Evolutionary conservation across 1,140 invertebrate species (phyloP), one percentile per base, ranked within the genome.

Genomic region (Aphis craccivora): DNA sequence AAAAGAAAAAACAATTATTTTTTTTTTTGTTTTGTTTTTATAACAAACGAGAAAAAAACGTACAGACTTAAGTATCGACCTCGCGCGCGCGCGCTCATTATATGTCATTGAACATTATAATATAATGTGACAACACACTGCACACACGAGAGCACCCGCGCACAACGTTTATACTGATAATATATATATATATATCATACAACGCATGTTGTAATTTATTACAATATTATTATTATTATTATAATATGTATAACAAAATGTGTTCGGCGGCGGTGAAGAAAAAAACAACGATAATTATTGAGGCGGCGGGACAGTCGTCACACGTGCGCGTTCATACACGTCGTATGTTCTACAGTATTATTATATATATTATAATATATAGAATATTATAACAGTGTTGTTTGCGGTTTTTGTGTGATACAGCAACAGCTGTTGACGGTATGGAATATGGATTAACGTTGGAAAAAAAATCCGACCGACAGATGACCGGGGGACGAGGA

Each of bases 401-500:
- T 88, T 5, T 53, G 18, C 8, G 48, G 87, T 88, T 53, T 88
- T 53, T 53, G 48, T 53, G 88, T 55, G 88, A 35, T 37, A 30
- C 55, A 51, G 25, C 89, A 90, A 11, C 89, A 60, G 89, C 89
- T 90, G 89, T 43, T 22, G n/a, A 25, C 55, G 37, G 53, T 51
- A 43, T 22, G 89, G 89, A 67, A 37, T 51, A 43, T 22, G 89
- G 89, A 67, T 90, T n/a, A 90, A 60, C 51, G 11, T 35, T 88
- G 30, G 60, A 76, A 76, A 90, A 90, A 60, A 90, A 76, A 90
- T 30, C 25, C 53, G 9, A 35, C 22, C 55, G 40, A 92, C 76
- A 83, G 91, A 93, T 93, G 91, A 93, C 91, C 91, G 91, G 37
- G 67, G 81, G 91, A 86, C 45, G 81, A 93, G 48, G 14, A 43